phyloP scores from a whole-genome alignment of 2,888 invertebrate genomes.

The Neoaliturus tenellus region DNA sequence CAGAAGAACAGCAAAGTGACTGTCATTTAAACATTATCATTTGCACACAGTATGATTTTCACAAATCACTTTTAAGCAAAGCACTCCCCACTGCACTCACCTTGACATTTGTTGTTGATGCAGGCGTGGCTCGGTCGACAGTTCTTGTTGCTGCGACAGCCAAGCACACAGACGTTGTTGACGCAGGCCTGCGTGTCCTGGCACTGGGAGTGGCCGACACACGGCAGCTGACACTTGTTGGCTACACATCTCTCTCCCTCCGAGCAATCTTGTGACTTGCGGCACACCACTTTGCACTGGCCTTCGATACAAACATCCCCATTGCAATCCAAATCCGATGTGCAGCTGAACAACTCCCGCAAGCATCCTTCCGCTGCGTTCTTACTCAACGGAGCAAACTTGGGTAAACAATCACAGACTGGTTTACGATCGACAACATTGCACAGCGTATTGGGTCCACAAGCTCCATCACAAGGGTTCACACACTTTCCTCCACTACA shows the following conservation, averaged over 20 bases:
- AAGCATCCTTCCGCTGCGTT: constrained; percentile 81
- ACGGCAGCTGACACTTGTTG: constrained; percentile 87
- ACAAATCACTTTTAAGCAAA: too few relatives aligned
- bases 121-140: constrained; percentile 87
- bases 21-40: too few relatives aligned
- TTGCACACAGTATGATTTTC: too few relatives aligned
- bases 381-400: constrained; percentile 82
- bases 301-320: constrained; percentile 88
- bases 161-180: constrained; percentile 86
- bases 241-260: constrained; percentile 86
- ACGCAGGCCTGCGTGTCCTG: constrained; percentile 87
- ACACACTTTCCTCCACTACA: constrained; percentile 84
- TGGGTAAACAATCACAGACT: constrained; percentile 86
- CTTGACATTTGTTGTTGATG: constrained; percentile 87
- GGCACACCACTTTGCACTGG: constrained; percentile 80
- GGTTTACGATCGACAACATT: constrained; percentile 85
- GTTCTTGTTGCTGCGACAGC: constrained; percentile 90
- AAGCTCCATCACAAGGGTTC: constrained; percentile 89
- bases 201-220: constrained; percentile 89
- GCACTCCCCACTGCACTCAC: too few relatives aligned
- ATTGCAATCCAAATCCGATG: constrained; percentile 84
- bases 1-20: too few relatives aligned
- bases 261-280: constrained; percentile 71
- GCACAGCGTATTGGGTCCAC: constrained; percentile 89
- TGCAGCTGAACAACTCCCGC: constrained; percentile 80